These are phyloP conservation scores for Calyptomena viridis DNA, from an alignment of 2,113 vertebrate species.

Conservation along the genomic window DNA sequence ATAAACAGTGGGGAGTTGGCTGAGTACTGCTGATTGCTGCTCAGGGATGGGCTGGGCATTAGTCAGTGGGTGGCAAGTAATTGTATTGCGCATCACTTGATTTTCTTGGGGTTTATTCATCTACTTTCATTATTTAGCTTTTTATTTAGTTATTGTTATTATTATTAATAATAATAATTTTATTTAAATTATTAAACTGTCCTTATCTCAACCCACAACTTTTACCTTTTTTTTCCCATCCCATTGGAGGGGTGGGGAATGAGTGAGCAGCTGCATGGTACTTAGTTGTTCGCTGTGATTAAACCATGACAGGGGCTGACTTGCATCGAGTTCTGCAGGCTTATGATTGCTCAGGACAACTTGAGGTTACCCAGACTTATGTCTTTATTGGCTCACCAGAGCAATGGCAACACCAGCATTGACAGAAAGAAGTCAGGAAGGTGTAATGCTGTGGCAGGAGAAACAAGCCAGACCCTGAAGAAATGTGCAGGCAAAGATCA, in stretches of 20 bases:
- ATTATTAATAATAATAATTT: neutral
- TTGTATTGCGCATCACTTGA: neutral
- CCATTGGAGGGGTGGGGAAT: neutral
- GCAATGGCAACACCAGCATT: neutral
- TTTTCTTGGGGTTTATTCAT: neutral
- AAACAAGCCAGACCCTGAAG: neutral
- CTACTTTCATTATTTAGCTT: neutral
- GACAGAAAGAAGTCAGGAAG: neutral
- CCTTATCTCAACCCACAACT: neutral
- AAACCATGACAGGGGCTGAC: neutral
- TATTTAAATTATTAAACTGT: neutral
- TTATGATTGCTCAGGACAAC: neutral
- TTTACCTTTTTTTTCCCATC: neutral
- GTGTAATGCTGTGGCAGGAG: neutral
- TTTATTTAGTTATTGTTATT: neutral
- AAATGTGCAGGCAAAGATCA: neutral
- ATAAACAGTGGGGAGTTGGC: neutral
- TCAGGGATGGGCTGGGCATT: neutral
- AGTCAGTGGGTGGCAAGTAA: neutral
- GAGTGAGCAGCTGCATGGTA: neutral
- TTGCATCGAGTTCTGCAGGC: neutral
- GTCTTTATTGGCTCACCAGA: neutral
- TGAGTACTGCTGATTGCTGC: neutral
- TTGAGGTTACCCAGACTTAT: neutral
- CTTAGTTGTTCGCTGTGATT: neutral